phyloP scores from a whole-genome alignment of 2,797 vertebrate species.

The Hypotaenidia philippensis region DNA sequence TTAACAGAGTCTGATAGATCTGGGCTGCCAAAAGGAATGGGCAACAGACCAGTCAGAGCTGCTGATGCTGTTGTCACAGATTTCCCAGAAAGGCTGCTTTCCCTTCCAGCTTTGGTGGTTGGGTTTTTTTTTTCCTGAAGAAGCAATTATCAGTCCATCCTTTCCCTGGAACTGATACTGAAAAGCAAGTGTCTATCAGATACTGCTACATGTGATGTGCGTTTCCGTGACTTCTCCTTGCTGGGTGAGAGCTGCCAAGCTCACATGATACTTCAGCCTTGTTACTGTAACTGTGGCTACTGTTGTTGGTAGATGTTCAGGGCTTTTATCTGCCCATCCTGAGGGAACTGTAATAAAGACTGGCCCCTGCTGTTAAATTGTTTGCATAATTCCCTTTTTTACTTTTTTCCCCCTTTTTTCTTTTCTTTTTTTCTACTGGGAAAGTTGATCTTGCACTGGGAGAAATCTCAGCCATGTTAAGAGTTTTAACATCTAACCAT shows the following conservation, averaged over 20 bases:
- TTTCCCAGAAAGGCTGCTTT: slow-evolving; percentile 63
- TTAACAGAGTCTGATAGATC: not conserved
- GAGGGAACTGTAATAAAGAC: slow-evolving; percentile 30
- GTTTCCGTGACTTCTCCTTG: not conserved
- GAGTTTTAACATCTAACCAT: not conserved
- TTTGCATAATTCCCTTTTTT: not conserved
- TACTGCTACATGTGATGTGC: not conserved
- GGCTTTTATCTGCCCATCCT: slow-evolving; percentile 29
- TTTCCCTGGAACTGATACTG: slow-evolving; percentile 20
- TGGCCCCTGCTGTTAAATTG: slow-evolving; percentile 29
- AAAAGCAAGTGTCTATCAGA: not conserved
- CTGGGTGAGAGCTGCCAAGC: not conserved
- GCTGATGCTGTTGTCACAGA: slow-evolving; percentile 45
- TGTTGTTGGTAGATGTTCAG: slow-evolving; percentile 26
- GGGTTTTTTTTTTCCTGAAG: not conserved
- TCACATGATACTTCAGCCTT: not conserved
- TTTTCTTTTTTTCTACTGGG: not conserved
- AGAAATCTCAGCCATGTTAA: not conserved
- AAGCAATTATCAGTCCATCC: not conserved
- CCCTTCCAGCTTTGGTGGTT: not conserved
- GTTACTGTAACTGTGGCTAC: slow-evolving; percentile 10
- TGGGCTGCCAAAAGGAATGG: slow-evolving; percentile 16
- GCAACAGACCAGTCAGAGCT: slow-evolving; percentile 50
- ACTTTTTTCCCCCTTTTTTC: no score
- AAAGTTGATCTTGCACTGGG: not conserved